phyloP scores from a whole-genome alignment of 2,113 vertebrate genomes.

The Cheirogaleus medius region DNA sequence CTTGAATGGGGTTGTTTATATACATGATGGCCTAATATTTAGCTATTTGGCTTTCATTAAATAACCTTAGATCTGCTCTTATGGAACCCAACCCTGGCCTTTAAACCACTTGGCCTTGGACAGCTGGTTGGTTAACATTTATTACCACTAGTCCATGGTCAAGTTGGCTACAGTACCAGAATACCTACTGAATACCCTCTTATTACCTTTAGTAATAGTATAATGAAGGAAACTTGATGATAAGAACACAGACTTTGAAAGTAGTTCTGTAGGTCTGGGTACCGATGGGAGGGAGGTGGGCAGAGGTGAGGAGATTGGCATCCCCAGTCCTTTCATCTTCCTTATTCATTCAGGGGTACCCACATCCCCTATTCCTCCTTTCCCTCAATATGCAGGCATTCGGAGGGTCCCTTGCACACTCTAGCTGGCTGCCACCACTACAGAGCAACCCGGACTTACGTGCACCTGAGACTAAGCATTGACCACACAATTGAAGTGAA shows the following conservation, averaged over 20 bases:
- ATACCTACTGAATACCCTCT: not conserved
- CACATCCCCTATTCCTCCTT: not conserved
- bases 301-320: not conserved
- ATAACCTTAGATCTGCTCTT: not conserved
- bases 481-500: not conserved
- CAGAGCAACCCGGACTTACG: not conserved
- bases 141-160: not conserved
- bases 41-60: not conserved
- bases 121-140: not conserved
- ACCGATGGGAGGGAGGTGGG: not conserved
- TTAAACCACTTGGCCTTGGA: not conserved
- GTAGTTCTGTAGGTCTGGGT: constrained; percentile 56
- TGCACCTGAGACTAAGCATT: not conserved
- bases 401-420: not conserved
- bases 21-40: not conserved
- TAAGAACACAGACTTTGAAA: not conserved
- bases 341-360: not conserved
- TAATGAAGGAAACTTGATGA: not conserved
- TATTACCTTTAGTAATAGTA: not conserved
- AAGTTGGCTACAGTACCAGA: not conserved
- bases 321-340: not conserved
- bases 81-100: not conserved
- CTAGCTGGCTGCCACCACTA: not conserved
- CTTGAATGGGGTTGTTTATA: not conserved
- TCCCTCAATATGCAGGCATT: not conserved